Evolutionary conservation across 2,888 invertebrate species (phyloP).

Genomic region (Archips crataeganus): DNA sequence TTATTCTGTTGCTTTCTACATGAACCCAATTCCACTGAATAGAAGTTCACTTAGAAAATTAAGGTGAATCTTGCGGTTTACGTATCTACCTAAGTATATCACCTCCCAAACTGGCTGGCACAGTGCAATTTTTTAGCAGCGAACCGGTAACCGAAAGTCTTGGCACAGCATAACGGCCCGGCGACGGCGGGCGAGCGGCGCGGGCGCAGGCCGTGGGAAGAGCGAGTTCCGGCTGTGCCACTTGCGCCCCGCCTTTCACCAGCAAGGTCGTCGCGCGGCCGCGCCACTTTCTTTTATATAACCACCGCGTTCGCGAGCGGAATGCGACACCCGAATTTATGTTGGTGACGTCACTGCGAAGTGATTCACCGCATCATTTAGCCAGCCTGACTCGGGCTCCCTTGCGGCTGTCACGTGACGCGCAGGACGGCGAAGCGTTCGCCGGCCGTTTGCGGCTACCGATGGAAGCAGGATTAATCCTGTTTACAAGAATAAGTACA

Average conservation of each 20-base stretch:
- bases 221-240: conserved; percentile 83
- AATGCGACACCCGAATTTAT: conserved; percentile 82
- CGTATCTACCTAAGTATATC: conserved; percentile 45
- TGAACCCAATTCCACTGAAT: background rate
- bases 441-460: background rate
- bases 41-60: background rate
- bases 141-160: conserved; percentile 74
- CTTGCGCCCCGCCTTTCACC: conserved; percentile 83
- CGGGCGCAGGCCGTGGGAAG: conserved; percentile 71
- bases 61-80: background rate
- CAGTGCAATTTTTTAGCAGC: conserved; percentile 64
- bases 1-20: no score
- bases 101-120: conserved; percentile 53
- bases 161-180: conserved; percentile 60
- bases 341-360: conserved; percentile 74
- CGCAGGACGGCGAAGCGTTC: background rate
- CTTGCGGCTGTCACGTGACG: conserved; percentile 3
- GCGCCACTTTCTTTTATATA: conserved; percentile 85
- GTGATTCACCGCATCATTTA: conserved; percentile 68
- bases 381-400: conserved; percentile 42
- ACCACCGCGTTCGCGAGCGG: conserved; percentile 62
- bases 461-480: background rate
- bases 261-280: conserved; percentile 82
- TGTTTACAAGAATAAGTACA: background rate
- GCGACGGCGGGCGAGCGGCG: conserved; percentile 46